These are phyloP conservation scores for Fregetta grallaria DNA, from an alignment of 2,113 vertebrate species.

Conservation along the genomic window DNA sequence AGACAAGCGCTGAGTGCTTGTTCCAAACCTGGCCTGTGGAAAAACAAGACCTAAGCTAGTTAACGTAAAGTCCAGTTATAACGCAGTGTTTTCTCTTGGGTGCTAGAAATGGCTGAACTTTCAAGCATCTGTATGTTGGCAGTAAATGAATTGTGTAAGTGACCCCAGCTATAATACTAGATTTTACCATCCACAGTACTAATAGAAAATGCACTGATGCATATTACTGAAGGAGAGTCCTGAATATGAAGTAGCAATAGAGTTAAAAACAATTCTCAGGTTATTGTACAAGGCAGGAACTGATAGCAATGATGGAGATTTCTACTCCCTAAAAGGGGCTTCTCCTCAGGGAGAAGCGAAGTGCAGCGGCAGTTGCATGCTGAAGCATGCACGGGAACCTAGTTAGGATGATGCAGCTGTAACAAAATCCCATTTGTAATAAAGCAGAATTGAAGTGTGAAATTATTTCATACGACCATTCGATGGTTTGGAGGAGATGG, in stretches of 20 bases:
- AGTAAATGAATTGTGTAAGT: constrained; percentile 30
- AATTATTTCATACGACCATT: background rate
- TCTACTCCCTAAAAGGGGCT: background rate
- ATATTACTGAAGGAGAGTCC: background rate
- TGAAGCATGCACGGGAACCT: background rate
- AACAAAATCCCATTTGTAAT: background rate
- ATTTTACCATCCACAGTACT: background rate
- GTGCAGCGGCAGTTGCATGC: background rate
- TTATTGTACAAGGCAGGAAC: background rate
- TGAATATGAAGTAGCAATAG: background rate
- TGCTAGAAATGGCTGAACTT: background rate
- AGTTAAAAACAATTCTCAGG: background rate
- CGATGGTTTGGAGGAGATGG: background rate
- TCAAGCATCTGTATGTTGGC: background rate
- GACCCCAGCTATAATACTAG: background rate
- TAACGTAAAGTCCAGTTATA: constrained; percentile 30
- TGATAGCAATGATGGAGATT: background rate
- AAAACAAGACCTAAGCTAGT: constrained; percentile 35
- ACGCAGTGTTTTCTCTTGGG: background rate
- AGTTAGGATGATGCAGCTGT: background rate
- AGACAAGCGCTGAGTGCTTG: background rate
- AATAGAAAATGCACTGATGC: constrained; percentile 36
- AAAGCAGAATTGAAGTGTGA: background rate
- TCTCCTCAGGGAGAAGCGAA: background rate
- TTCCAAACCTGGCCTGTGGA: background rate